Evolutionary conservation across 2,113 vertebrate species (phyloP), one percentile per base, ranked within the genome.

Genomic region (Oriolus oriolus): DNA sequence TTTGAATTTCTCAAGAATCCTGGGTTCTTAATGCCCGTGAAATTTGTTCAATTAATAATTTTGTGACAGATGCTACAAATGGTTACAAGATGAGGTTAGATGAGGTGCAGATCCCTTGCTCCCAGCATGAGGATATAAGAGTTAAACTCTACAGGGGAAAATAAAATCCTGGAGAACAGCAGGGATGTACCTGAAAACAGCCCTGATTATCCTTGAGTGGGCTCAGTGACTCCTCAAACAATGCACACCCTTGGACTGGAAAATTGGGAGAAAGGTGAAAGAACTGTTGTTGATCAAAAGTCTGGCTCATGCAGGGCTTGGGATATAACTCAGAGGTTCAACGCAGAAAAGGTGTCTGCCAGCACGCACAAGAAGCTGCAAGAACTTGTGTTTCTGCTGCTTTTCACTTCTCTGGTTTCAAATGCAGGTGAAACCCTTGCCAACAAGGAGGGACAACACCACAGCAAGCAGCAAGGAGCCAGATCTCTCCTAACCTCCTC

Each of bases 281-380:
- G 61, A 82, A 64, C 7, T 28, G 41, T 61, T 31, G 81, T 61
- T 31, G 81, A 5, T 65, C 8, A 27, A 63, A 69, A 90, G 33
- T 16, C 20, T 79, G 63, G 50, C 3, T 88, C 68, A 26, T 56
- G 61, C 41, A 86, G 37, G 31, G 18, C 37, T 89, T 65, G 14
- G 28, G 16, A 15, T 37, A 10, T 41, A 57, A 33, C 31, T 49
- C 31, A 37, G 37, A 45, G 26, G 14, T 39, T 63, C 1, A 0
- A 4, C 0, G 0, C 41, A 9, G 8, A 42, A n/a, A 18, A 64
- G 17, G n/a, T 13, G 24, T 26, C 61, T 86, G 76, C 64, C 71
- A 90, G 50, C 14, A 14, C 16, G 27, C 14, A 27, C 7, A 53
- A 41, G 8, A 57, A 84, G 64, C 19, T 86, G 19, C 11, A 52